phyloP scores from a whole-genome alignment of 2,888 invertebrate genomes.

The Podabrus alpinus region DNA sequence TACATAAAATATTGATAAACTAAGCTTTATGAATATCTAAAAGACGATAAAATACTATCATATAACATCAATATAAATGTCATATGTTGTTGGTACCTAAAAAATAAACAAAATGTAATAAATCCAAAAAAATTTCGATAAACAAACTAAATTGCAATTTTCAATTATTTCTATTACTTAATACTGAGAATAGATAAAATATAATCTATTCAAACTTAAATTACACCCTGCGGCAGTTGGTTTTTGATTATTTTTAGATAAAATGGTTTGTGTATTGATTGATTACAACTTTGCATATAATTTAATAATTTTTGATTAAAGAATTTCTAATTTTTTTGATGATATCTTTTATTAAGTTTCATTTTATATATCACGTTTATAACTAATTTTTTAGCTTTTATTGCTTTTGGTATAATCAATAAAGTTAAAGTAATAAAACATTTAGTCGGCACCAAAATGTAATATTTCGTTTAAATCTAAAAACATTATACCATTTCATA shows the following conservation, averaged over 20 bases:
- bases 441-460: slow-evolving; percentile 11
- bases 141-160: neutral
- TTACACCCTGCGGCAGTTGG: slow-evolving; percentile 13
- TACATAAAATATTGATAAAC: slow-evolving; percentile 26
- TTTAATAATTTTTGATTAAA: slow-evolving; percentile 3
- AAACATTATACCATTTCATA: slow-evolving; percentile 1
- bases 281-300: slow-evolving; percentile 3
- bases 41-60: slow-evolving; percentile 28
- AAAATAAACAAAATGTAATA: slow-evolving; percentile 6
- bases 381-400: slow-evolving; percentile 25
- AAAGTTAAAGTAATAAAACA: slow-evolving; percentile 23
- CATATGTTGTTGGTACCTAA: slow-evolving; percentile 5
- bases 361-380: slow-evolving; percentile 1
- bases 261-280: slow-evolving; percentile 9
- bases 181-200: slow-evolving; percentile 11
- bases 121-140: neutral
- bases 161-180: neutral
- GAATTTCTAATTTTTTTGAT: neutral
- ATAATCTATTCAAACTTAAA: slow-evolving; percentile 13
- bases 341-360: neutral
- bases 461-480: slow-evolving; percentile 14
- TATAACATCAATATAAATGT: slow-evolving; percentile 24
- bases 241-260: slow-evolving; percentile 17
- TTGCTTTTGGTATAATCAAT: slow-evolving; percentile 24
- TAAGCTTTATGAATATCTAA: slow-evolving; percentile 26